Evolutionary conservation across 2,113 vertebrate genomes (phyloP).

Genomic region (Piprites chloris): DNA sequence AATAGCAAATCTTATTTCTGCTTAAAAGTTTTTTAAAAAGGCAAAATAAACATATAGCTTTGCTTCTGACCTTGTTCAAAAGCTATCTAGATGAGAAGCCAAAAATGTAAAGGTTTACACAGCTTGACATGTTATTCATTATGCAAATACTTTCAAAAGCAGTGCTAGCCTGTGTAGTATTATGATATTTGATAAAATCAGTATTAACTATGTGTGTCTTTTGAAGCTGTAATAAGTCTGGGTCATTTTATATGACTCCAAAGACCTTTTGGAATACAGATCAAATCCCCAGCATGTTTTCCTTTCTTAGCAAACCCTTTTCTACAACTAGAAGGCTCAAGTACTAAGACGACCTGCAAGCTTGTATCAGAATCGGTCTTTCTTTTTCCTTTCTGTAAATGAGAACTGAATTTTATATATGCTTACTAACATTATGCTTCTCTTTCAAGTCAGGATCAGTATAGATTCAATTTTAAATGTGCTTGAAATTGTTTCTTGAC

Average conservation of each 20-base stretch:
- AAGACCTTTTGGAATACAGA: conserved; percentile 66
- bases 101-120: conserved; percentile 34
- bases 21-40: neutral
- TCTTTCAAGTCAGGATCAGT: neutral
- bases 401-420: neutral
- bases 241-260: conserved; percentile 64
- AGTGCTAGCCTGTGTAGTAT: conserved; percentile 21
- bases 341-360: neutral
- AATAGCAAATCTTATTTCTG: neutral
- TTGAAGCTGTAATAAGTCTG: conserved; percentile 62
- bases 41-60: neutral
- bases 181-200: conserved; percentile 66
- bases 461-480: neutral
- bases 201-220: conserved; percentile 59
- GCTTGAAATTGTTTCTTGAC: neutral
- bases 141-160: conserved; percentile 57
- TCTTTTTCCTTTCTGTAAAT: conserved; percentile 31
- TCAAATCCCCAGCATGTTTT: conserved; percentile 70
- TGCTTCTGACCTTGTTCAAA: conserved; percentile 40
- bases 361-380: neutral
- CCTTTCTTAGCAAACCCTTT: conserved; percentile 62
- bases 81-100: conserved; percentile 17
- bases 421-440: neutral
- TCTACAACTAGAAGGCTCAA: conserved; percentile 46
- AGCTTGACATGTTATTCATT: conserved; percentile 54